Evolutionary conservation across 2,113 vertebrate genomes (phyloP), one percentile per base, ranked within the genome.

Genomic region (Anas platyrhynchos): DNA sequence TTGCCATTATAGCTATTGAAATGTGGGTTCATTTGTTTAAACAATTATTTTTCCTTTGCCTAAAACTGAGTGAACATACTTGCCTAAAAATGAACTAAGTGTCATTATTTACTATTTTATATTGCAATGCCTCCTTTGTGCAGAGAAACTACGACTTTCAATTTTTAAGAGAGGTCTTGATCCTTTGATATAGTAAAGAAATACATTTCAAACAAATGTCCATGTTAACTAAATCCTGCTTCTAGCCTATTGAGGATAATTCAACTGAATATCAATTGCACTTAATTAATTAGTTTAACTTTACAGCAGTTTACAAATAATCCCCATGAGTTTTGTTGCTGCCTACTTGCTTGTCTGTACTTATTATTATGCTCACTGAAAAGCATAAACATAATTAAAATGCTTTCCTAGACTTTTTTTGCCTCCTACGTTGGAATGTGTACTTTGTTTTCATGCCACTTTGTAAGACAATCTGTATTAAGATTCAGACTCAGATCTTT

Each of bases 271-370:
- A 96, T 94, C 93, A 95, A 80, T 94, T 94, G 89, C 94, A 79
- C 71, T 85, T 96, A 96, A 97, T 97, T 95, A 96, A 97, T 97
- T 95, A 94, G 80, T 68, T 96, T 79, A 94, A 93, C 94, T 96
- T 94, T 79, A 69, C 84, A 94, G 62, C 75, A 94, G 91, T 95
- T 95, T 95, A 81, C 94, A 94, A 89, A 94, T 89, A 97, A 95
- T 96, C 34, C 94, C 84, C 93, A 46, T 73, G 94, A 87, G 95
- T 94, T 95, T 94, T 93, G 55, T 83, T 95, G 71, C 91, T 96
- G 87, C 94, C 87, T 94, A 58, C 89, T 94, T 94, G 81, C 84
- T 94, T 92, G 84, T 92, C 93, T 96, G 81, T 88, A 89, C 93
- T 97, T 95, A 89, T 85, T 94, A 91, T 92, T 94, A 82, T 69